These are phyloP conservation scores for Sebastes alutus DNA, from an alignment of 2,797 vertebrate genomes.

Conservation along the genomic window DNA sequence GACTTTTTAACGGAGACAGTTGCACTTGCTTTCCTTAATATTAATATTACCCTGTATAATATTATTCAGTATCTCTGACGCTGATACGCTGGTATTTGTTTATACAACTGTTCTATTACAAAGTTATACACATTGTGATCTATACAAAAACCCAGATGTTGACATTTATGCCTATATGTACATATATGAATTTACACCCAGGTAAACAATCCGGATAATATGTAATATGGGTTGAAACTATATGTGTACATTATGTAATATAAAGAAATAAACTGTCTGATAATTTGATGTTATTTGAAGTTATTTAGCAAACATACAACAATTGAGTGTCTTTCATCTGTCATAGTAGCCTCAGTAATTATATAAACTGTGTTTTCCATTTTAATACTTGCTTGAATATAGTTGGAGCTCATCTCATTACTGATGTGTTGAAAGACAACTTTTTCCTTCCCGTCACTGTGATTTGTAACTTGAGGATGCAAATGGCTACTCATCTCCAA, in stretches of 20 bases:
- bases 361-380: background rate
- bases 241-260: slow-evolving; percentile 49
- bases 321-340: background rate
- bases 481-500: slow-evolving; percentile 71
- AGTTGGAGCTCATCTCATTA: background rate
- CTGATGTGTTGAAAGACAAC: background rate
- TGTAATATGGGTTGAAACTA: slow-evolving; percentile 33
- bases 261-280: slow-evolving; percentile 64
- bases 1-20: slow-evolving; percentile 16
- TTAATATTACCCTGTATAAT: background rate
- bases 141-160: slow-evolving; percentile 1
- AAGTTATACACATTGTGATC: slow-evolving; percentile 18
- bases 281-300: slow-evolving; percentile 21
- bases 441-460: slow-evolving; percentile 31
- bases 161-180: slow-evolving; percentile 13
- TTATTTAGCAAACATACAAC: background rate
- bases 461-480: slow-evolving; percentile 60
- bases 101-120: slow-evolving; percentile 16
- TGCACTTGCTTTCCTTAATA: background rate
- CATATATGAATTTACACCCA: slow-evolving; percentile 27
- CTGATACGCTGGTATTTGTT: slow-evolving; percentile 25
- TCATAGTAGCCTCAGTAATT: background rate
- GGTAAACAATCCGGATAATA: slow-evolving; percentile 50
- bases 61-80: background rate
- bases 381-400: background rate